phyloP scores from a whole-genome alignment of 2,888 invertebrate genomes.

The Agriopis aurantiaria region DNA sequence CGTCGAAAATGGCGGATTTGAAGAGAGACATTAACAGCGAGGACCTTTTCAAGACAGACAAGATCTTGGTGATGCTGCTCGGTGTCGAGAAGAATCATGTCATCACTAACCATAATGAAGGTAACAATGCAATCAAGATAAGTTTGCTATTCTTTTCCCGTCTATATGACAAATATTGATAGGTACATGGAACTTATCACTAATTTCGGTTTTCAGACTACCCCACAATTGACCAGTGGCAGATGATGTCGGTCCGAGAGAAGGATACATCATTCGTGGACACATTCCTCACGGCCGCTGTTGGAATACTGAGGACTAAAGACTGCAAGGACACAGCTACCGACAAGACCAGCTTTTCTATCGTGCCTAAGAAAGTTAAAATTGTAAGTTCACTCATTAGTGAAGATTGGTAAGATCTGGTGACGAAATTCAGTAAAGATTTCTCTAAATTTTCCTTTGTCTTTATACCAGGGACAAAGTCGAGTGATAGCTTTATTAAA shows the following conservation, averaged over 20 bases:
- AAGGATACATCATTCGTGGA: slow-evolving; percentile 94
- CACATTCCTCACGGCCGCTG: slow-evolving; percentile 93
- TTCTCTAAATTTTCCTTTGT: slow-evolving; percentile 20
- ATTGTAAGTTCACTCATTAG: slow-evolving; percentile 81
- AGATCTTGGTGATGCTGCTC: slow-evolving; percentile 92
- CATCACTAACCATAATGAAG: slow-evolving; percentile 89
- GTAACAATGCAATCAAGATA: slow-evolving; percentile 64
- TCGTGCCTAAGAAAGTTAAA: slow-evolving; percentile 92
- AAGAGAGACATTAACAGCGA: slow-evolving; percentile 85
- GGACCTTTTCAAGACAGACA: slow-evolving; percentile 88
- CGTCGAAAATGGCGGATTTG: slow-evolving; percentile 87
- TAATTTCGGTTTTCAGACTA: slow-evolving; percentile 80
- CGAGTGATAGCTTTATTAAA: slow-evolving; percentile 92
- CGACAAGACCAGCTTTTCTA: slow-evolving; percentile 89
- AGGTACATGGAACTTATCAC: neutral
- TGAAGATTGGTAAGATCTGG: neutral
- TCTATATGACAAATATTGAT: neutral
- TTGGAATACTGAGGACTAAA: slow-evolving; percentile 90
- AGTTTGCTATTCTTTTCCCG: neutral
- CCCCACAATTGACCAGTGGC: slow-evolving; percentile 92
- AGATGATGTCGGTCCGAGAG: slow-evolving; percentile 92
- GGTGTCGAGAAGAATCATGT: slow-evolving; percentile 92
- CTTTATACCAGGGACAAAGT: slow-evolving; percentile 89
- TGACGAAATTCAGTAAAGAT: neutral
- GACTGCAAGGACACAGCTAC: slow-evolving; percentile 85